phyloP scores from a whole-genome alignment of 2,888 invertebrate genomes.

The Hofmannophila pseudospretella region DNA sequence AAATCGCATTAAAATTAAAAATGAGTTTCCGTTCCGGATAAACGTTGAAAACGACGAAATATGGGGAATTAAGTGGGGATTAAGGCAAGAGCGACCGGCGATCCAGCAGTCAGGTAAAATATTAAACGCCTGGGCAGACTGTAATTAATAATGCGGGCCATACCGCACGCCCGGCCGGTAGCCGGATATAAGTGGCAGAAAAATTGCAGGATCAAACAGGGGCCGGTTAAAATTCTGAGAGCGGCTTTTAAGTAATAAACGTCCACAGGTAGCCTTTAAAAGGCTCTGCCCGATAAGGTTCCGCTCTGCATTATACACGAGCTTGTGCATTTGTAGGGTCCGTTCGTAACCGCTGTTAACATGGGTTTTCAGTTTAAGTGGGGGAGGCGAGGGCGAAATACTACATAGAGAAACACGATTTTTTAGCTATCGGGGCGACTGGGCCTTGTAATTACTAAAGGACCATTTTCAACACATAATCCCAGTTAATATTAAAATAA shows the following conservation, averaged over 20 bases:
- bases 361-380: too few relatives aligned
- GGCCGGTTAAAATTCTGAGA: constrained; percentile 49
- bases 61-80: constrained; percentile 63
- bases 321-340: too few relatives aligned
- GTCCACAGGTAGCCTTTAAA: constrained; percentile 41
- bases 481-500: too few relatives aligned
- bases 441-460: too few relatives aligned
- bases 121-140: constrained; percentile 62
- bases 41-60: constrained; percentile 55
- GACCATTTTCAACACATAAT: too few relatives aligned
- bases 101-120: constrained; percentile 65
- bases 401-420: too few relatives aligned
- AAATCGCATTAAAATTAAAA: constrained; percentile 41
- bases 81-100: constrained; percentile 52
- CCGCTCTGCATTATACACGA: too few relatives aligned
- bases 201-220: constrained; percentile 63
- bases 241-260: constrained; percentile 42
- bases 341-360: too few relatives aligned
- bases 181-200: constrained; percentile 59
- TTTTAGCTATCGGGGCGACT: too few relatives aligned
- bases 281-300: constrained; percentile 15
- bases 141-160: constrained; percentile 70
- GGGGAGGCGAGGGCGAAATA: too few relatives aligned
- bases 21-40: constrained; percentile 42
- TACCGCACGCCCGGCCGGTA: constrained; percentile 36